These are phyloP conservation scores for Cheilinus undulatus DNA, from an alignment of 2,113 vertebrate genomes.

Conservation along the genomic window DNA sequence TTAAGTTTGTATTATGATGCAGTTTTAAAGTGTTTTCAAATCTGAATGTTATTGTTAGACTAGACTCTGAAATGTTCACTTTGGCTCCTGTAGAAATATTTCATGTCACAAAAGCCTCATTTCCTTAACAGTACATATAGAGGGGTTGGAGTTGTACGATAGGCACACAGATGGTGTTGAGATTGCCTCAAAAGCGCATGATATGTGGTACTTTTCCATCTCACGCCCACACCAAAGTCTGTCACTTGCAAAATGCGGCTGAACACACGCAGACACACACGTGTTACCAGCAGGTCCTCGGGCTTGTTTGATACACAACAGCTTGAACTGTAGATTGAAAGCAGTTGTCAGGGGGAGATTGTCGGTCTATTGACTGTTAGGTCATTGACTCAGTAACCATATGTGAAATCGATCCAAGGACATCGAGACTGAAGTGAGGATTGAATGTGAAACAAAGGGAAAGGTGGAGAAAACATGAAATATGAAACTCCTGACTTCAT, in stretches of 20 bases:
- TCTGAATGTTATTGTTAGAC: background rate
- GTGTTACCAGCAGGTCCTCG: conserved; percentile 33
- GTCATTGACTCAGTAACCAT: conserved; percentile 33
- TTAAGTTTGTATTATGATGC: background rate
- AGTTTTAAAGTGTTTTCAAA: background rate
- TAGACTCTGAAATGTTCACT: conserved; percentile 1
- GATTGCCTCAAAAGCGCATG: conserved; percentile 69
- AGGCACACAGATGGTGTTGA: conserved; percentile 71
- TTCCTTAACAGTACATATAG: conserved; percentile 27
- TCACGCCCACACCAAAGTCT: conserved; percentile 74
- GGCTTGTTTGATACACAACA: conserved; percentile 46
- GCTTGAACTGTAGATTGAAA: conserved; percentile 47
- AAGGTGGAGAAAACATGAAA: background rate
- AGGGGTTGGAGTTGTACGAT: conserved; percentile 22
- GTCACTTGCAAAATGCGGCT: conserved; percentile 50
- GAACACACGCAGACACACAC: conserved; percentile 16
- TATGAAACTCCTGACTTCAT: background rate
- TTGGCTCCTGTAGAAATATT: conserved; percentile 19
- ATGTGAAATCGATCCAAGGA: conserved; percentile 43
- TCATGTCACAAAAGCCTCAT: conserved; percentile 10
- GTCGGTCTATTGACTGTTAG: conserved; percentile 31
- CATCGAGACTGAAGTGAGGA: conserved; percentile 9
- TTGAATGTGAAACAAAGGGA: conserved; percentile 19
- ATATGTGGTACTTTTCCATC: conserved; percentile 71
- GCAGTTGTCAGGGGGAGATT: conserved; percentile 31